Evolutionary conservation across 2,797 vertebrate genomes (phyloP).

Genomic region (Hipposideros larvatus): DNA sequence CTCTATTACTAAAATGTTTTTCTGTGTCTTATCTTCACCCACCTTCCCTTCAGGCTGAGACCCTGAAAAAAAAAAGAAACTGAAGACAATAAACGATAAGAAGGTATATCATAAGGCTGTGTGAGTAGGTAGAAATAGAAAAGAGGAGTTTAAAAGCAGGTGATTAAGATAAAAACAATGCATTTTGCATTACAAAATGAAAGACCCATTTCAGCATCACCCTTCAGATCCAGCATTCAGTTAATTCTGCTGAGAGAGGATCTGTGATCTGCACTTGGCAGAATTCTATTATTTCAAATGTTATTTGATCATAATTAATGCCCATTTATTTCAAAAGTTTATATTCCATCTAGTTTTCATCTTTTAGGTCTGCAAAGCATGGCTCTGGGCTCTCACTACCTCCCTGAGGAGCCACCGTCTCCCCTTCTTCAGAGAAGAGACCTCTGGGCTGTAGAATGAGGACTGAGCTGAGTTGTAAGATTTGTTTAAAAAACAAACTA

Average conservation of each 20-base stretch:
- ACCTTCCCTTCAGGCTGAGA: neutral
- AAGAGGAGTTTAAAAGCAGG: conserved; percentile 31
- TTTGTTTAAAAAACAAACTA: conserved; percentile 39
- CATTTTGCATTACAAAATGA: conserved; percentile 48
- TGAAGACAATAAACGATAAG: conserved; percentile 42
- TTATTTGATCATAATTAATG: conserved; percentile 69
- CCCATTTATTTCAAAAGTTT: conserved; percentile 55
- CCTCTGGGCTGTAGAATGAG: conserved; percentile 24
- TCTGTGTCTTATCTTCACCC: neutral
- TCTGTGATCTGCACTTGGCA: conserved; percentile 39
- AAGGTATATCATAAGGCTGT: conserved; percentile 41
- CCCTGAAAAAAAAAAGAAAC: conserved; percentile 11
- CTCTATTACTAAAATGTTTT: conserved; percentile 44
- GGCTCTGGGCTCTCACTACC: conserved; percentile 2
- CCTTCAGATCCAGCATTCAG: conserved; percentile 52
- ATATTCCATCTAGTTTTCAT: conserved; percentile 56
- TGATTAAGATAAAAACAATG: conserved; percentile 61
- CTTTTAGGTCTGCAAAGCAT: conserved; percentile 39
- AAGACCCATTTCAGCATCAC: conserved; percentile 51
- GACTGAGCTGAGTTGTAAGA: neutral
- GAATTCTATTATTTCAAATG: conserved; percentile 71
- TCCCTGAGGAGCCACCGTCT: neutral
- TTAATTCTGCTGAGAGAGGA: conserved; percentile 59
- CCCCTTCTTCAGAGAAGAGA: conserved; percentile 22
- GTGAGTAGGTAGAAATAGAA: conserved; percentile 45